phyloP scores from a whole-genome alignment of 2,113 vertebrate genomes.

The Sula dactylatra region DNA sequence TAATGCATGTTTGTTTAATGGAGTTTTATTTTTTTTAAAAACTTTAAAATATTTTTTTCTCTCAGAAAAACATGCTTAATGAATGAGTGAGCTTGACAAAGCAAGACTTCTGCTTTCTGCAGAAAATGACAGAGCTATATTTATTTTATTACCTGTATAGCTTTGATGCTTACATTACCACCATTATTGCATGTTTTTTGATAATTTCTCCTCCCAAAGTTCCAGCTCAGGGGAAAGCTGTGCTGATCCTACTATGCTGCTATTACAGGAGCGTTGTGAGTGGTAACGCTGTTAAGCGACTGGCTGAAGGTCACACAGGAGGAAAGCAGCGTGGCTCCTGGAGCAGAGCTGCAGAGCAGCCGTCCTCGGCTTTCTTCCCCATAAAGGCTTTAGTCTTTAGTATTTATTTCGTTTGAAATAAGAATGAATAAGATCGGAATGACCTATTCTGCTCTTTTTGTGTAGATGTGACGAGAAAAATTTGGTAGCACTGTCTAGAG shows the following conservation, averaged over 20 bases:
- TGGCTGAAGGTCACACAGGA: background rate
- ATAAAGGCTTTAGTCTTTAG: background rate
- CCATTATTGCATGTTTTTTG: background rate
- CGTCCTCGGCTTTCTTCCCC: background rate
- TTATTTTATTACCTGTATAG: background rate
- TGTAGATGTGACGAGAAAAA: background rate
- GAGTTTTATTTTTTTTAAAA: background rate
- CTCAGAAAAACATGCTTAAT: background rate
- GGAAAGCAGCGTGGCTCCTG: background rate
- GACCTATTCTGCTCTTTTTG: background rate
- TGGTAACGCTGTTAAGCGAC: background rate
- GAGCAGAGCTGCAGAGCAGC: background rate
- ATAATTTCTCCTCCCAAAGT: background rate
- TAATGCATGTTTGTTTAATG: background rate
- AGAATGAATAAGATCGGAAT: background rate
- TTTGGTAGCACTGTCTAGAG: background rate
- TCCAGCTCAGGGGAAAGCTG: background rate
- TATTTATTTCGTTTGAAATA: background rate
- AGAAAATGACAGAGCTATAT: background rate
- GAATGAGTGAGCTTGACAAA: background rate
- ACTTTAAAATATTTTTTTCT: background rate
- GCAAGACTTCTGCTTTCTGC: background rate
- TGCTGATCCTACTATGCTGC: rapidly evolving
- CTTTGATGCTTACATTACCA: background rate
- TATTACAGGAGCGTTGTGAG: rapidly evolving